These are phyloP conservation scores for Eurystomus gularis DNA, from an alignment of 2,113 vertebrate genomes.

Conservation along the genomic window DNA sequence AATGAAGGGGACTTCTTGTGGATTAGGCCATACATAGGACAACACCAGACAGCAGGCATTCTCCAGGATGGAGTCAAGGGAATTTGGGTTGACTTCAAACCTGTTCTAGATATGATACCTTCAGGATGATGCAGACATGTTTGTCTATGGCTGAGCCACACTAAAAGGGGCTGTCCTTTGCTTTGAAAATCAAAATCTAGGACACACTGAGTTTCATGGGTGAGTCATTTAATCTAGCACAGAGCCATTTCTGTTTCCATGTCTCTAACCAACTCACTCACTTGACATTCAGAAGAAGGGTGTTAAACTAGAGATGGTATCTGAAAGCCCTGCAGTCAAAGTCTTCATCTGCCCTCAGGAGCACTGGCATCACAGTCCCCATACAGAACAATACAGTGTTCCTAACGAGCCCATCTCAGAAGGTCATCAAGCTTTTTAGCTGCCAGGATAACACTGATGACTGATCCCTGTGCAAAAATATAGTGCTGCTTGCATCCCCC, in stretches of 20 bases:
- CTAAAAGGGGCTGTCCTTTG: not conserved
- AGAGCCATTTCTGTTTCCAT: not conserved
- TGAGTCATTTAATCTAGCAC: not conserved
- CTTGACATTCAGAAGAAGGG: not conserved
- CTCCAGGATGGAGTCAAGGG: not conserved
- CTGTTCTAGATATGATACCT: not conserved
- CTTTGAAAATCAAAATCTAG: not conserved
- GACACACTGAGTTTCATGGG: not conserved
- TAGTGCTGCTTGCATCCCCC: not conserved
- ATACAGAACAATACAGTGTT: not conserved
- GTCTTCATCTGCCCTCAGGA: not conserved
- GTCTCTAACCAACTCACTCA: not conserved
- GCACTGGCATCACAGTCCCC: not conserved
- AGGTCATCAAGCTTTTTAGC: not conserved
- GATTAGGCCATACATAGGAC: not conserved
- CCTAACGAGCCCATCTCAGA: not conserved
- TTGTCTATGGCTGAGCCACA: not conserved
- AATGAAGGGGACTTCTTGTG: accelerated
- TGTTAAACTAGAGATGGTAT: not conserved
- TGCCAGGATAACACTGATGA: not conserved
- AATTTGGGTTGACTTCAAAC: not conserved
- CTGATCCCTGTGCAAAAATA: not conserved
- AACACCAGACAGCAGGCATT: not conserved
- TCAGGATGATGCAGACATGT: not conserved
- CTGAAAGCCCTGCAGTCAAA: not conserved